Conservation (phyloP, 2,888 invertebrate genomes). For the Ormyrus thymus region DNA sequence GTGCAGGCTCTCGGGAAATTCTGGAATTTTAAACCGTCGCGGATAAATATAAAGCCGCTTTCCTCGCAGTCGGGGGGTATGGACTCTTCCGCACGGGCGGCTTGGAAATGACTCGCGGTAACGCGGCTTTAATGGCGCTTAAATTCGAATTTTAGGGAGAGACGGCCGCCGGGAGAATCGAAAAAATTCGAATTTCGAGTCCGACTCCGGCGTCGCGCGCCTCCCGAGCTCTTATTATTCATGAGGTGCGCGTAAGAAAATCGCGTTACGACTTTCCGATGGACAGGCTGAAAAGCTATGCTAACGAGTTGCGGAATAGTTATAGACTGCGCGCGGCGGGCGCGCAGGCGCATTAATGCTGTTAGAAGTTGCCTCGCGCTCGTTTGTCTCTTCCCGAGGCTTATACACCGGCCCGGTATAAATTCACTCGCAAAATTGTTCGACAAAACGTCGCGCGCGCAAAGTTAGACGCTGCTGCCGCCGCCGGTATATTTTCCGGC, state of each 20-base stretch:
- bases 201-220: constrained; percentile 13
- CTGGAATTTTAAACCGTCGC: no score
- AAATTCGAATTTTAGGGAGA: constrained; percentile 31
- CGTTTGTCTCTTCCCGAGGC: neutral
- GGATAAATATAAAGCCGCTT: no score
- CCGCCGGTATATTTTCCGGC: neutral
- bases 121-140: constrained; percentile 38
- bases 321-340: neutral
- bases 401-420: neutral
- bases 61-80: no score
- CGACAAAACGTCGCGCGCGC: constrained; percentile 10
- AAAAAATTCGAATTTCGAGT: constrained; percentile 37
- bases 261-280: constrained; percentile 46
- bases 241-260: constrained; percentile 37
- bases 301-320: constrained; percentile 47
- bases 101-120: neutral
- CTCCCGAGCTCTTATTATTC: constrained; percentile 30
- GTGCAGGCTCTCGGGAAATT: no score
- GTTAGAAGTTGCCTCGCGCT: constrained; percentile 32
- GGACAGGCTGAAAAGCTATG: constrained; percentile 39
- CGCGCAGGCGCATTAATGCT: constrained; percentile 33
- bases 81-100: no score
- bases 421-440: constrained; percentile 40
- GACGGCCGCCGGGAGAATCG: neutral
- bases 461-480: neutral